Conservation (phyloP, 2,797 vertebrate genomes). For the Triplophysa yarkandensis region DNA sequence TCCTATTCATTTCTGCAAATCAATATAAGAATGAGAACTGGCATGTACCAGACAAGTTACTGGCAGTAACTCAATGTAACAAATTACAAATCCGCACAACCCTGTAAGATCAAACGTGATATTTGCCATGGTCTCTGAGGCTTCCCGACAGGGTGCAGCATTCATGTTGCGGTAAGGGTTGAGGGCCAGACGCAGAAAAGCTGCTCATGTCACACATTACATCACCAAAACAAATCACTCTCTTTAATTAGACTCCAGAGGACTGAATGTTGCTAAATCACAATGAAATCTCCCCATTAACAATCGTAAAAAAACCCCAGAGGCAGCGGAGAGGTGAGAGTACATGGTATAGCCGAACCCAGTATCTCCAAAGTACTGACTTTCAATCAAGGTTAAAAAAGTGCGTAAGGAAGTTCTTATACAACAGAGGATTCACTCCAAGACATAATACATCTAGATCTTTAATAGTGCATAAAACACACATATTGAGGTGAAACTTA, state of each 20-base stretch:
- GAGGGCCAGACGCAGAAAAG: slow-evolving; percentile 33
- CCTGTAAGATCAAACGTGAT: slow-evolving; percentile 12
- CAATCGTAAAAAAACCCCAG: slow-evolving; percentile 43
- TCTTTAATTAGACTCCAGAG: slow-evolving; percentile 58
- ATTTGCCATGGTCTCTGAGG: neutral
- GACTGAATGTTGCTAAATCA: slow-evolving; percentile 51
- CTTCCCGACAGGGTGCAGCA: neutral
- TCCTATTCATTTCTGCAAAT: no score
- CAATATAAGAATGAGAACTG: no score
- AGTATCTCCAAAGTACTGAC: neutral
- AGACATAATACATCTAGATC: neutral
- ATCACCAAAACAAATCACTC: slow-evolving; percentile 56
- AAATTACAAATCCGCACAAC: neutral
- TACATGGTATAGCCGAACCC: neutral
- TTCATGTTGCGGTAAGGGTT: slow-evolving; percentile 1
- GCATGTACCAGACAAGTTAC: neutral
- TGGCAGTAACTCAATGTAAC: neutral
- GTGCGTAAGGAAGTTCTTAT: neutral
- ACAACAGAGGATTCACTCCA: neutral
- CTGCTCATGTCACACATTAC: slow-evolving; percentile 55
- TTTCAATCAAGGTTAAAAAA: slow-evolving; percentile 13
- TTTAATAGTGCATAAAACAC: neutral
- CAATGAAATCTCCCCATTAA: slow-evolving; percentile 53
- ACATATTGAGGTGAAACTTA: neutral
- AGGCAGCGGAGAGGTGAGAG: slow-evolving; percentile 11